These are phyloP conservation scores for Hirtodrosophila confusa DNA, from an alignment of 2,888 invertebrate genomes.

Conservation along the genomic window DNA sequence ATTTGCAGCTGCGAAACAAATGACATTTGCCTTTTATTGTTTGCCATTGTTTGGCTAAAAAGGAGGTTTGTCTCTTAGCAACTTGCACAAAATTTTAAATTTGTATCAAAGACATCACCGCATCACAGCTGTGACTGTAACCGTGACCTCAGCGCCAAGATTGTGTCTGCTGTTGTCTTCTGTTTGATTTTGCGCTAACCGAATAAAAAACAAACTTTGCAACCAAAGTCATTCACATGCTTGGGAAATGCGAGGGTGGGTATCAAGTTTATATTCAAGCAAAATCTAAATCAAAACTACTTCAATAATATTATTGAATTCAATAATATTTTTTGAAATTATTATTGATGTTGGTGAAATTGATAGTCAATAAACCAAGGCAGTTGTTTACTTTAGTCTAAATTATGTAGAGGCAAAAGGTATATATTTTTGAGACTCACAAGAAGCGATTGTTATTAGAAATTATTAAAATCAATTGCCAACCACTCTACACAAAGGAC, in stretches of 20 bases:
- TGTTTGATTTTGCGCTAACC: conserved; percentile 32
- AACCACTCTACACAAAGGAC: too few species aligned
- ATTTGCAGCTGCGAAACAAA: conserved; percentile 65
- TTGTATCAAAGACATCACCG: conserved; percentile 44
- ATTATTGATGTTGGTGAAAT: too few species aligned
- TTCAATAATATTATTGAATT: too few species aligned
- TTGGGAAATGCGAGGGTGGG: conserved; percentile 29
- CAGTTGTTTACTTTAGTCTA: too few species aligned
- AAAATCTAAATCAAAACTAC: too few species aligned
- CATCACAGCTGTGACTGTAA: conserved; percentile 59
- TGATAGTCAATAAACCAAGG: too few species aligned
- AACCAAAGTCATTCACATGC: conserved; percentile 40
- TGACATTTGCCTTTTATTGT: conserved; percentile 62
- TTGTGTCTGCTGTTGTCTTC: conserved; percentile 25
- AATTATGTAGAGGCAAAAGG: too few species aligned
- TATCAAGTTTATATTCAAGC: not conserved
- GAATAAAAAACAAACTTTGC: conserved; percentile 36
- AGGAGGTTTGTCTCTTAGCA: conserved; percentile 30
- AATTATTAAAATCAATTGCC: too few species aligned
- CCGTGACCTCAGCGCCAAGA: conserved; percentile 21
- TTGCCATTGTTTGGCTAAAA: conserved; percentile 29
- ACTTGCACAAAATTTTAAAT: conserved; percentile 60
- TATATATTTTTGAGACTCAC: too few species aligned
- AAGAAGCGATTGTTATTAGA: too few species aligned
- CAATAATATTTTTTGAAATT: too few species aligned